phyloP scores from a whole-genome alignment of 2,797 vertebrate genomes.

The Parambassis ranga region DNA sequence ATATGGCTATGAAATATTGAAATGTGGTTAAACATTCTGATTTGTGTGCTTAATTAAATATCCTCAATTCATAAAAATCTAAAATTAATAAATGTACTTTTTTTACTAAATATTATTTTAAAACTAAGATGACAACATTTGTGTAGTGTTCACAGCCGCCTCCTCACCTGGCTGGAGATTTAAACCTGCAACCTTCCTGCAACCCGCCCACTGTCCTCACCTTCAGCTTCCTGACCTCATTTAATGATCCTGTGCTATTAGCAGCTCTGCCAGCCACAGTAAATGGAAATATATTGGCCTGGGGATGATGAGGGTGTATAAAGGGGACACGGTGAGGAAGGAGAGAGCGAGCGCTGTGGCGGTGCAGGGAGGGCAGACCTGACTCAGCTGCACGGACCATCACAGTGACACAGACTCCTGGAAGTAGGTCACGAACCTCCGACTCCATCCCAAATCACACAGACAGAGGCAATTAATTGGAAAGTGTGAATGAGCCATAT shows the following conservation, averaged over 20 bases:
- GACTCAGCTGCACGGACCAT: constrained; percentile 53
- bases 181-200: constrained; percentile 13
- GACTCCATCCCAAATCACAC: constrained; percentile 8
- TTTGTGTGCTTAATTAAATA: too few species aligned
- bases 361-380: constrained; percentile 15
- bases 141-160: too few species aligned
- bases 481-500: background rate
- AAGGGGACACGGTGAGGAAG: constrained; percentile 23
- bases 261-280: constrained; percentile 35
- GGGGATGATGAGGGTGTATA: constrained; percentile 44
- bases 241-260: constrained; percentile 47
- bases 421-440: constrained; percentile 49
- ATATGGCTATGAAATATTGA: too few species aligned
- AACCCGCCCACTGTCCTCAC: constrained; percentile 6
- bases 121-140: too few species aligned
- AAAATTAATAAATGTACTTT: too few species aligned
- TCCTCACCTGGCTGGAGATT: background rate
- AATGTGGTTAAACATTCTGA: too few species aligned
- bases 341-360: background rate
- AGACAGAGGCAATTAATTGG: constrained; percentile 31
- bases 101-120: too few species aligned
- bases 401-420: constrained; percentile 30
- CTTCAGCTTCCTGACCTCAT: constrained; percentile 26
- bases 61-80: too few species aligned
- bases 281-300: constrained; percentile 53